A percentile compares a stretch with the other conserved stretches of the same genome.
phyloP scores from a whole-genome alignment of 37 sponge, comb jelly and placozoan species.

The Tethya wilhelma region DNA sequence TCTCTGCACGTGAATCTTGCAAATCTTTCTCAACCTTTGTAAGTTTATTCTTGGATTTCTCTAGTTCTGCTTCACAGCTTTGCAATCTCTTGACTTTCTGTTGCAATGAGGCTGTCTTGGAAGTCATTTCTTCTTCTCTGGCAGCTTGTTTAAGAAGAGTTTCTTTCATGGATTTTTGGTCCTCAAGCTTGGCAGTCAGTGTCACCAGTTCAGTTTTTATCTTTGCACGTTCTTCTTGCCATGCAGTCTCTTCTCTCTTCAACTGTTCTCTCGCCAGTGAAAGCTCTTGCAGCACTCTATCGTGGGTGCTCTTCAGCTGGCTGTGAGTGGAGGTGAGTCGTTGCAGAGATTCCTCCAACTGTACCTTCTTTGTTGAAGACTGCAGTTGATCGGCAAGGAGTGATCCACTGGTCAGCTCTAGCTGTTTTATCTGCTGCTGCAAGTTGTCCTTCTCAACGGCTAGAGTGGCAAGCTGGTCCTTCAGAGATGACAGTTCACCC shows the following conservation, averaged over 20 bases:
- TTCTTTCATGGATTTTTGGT: slow-evolving; percentile 5
- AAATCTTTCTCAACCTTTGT: not conserved
- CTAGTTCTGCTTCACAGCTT: not conserved
- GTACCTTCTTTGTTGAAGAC: not conserved
- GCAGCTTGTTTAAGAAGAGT: not conserved
- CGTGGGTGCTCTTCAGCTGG: too few relatives aligned
- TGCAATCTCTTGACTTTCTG: too few relatives aligned
- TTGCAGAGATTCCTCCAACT: not conserved
- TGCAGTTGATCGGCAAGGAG: not conserved
- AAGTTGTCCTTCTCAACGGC: slow-evolving; percentile 4
- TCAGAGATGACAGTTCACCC: not conserved
- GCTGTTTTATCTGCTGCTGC: not conserved
- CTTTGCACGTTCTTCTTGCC: not conserved
- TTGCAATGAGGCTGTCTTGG: not conserved
- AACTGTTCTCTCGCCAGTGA: not conserved
- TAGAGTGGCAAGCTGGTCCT: not conserved
- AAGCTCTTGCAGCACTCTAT: too few relatives aligned
- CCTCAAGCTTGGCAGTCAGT: not conserved
- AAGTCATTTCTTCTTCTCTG: not conserved
- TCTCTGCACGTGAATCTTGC: not conserved
- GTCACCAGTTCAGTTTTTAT: not conserved
- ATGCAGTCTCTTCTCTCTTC: not conserved
- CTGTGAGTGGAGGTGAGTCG: not conserved
- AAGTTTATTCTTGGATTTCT: not conserved
- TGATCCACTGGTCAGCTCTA: not conserved